phyloP scores from a whole-genome alignment of 2,888 invertebrate species.

The Pollenia amentaria region DNA sequence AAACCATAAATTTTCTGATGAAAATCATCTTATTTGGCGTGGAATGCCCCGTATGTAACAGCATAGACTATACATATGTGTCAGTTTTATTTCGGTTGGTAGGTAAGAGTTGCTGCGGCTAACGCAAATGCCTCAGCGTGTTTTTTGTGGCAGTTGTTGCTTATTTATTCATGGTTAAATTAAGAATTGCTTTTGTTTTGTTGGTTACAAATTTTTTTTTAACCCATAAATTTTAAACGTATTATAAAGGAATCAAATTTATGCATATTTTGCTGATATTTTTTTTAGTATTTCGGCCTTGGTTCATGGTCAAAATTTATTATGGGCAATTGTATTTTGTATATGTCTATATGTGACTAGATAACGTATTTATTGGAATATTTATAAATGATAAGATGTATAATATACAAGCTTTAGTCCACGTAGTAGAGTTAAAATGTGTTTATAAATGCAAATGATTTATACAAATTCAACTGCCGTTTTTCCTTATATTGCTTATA shows the following conservation, averaged over 20 bases:
- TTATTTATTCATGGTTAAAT: constrained; percentile 55
- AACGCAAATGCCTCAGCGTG: constrained; percentile 35
- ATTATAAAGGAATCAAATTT: constrained; percentile 47
- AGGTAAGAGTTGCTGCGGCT: background rate
- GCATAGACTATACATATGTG: background rate
- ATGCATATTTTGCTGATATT: background rate
- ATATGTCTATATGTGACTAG: background rate
- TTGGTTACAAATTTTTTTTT: constrained; percentile 16
- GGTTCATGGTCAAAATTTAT: constrained; percentile 10
- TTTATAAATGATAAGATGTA: too few species aligned
- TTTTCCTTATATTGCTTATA: too few species aligned
- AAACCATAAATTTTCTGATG: too few species aligned
- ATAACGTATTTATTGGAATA: background rate
- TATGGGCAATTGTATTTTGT: background rate
- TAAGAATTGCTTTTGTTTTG: constrained; percentile 49
- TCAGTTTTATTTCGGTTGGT: background rate
- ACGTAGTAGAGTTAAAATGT: too few species aligned
- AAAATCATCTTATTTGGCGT: too few species aligned
- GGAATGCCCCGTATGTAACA: too few species aligned
- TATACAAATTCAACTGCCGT: too few species aligned
- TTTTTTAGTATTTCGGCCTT: background rate
- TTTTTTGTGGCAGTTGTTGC: constrained; percentile 29
- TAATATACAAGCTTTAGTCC: too few species aligned
- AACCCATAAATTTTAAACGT: constrained; percentile 65
- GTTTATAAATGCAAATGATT: too few species aligned